A percentile compares a stretch with the other conserved stretches of the same genome.
phyloP scores from a whole-genome alignment of 2,113 vertebrate species.

The Notechis scutatus region DNA sequence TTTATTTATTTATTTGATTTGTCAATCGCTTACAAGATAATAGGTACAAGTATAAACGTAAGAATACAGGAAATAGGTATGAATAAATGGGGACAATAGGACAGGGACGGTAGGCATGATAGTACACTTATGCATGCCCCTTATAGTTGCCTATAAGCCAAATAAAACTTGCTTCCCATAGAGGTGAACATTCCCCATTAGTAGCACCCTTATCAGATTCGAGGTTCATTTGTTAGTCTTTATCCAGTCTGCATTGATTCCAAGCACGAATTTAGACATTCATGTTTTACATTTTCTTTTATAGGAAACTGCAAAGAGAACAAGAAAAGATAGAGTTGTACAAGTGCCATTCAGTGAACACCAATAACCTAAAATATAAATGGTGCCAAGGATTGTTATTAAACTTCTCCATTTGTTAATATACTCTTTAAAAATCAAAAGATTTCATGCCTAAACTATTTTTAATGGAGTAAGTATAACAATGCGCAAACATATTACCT shows the following conservation, averaged over 20 bases:
- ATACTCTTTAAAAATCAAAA: not conserved
- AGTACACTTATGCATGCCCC: no score
- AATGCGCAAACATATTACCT: not conserved
- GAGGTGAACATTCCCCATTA: not conserved
- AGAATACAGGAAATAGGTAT: no score
- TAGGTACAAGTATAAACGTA: no score
- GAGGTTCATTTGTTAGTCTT: not conserved
- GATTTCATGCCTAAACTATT: not conserved
- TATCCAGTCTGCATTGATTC: not conserved
- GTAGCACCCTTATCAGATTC: not conserved
- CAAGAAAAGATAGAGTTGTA: not conserved
- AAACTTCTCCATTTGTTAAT: not conserved
- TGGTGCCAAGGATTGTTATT: not conserved
- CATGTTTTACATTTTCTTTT: not conserved
- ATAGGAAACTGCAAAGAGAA: not conserved
- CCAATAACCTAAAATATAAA: not conserved
- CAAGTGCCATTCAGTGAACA: not conserved
- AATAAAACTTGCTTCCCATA: not conserved
- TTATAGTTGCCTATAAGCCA: not conserved
- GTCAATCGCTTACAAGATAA: no score
- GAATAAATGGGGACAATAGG: no score
- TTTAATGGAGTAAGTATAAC: not conserved
- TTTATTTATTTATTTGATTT: no score
- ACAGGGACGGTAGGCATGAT: no score
- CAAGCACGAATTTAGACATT: not conserved